Percentiles rank a stretch among this genome's conserved stretches.
Conservation (phyloP, 2,888 invertebrate genomes). For the Carcina quercana region DNA sequence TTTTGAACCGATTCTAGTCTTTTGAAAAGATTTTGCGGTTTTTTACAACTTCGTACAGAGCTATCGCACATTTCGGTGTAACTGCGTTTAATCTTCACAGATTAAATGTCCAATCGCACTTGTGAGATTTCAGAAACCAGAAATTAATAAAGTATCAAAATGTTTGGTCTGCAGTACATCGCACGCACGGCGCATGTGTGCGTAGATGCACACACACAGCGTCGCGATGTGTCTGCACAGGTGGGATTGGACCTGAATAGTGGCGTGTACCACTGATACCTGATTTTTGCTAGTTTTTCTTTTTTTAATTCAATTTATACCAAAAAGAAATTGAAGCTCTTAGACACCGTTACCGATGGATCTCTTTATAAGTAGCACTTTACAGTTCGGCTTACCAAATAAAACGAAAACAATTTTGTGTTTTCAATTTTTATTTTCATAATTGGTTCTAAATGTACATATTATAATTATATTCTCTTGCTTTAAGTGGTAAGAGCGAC, state of each 20-base stretch:
- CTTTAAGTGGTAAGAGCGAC: conserved; percentile 33
- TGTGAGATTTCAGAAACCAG: too few relatives aligned
- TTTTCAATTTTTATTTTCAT: conserved; percentile 52
- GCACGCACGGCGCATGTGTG: too few relatives aligned
- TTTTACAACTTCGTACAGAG: background rate
- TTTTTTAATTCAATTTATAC: conserved; percentile 66
- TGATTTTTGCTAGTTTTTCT: conserved; percentile 53
- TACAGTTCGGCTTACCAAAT: conserved; percentile 60
- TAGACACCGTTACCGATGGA: conserved; percentile 71
- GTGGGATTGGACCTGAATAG: conserved; percentile 25
- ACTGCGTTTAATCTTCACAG: too few relatives aligned
- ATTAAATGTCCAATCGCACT: too few relatives aligned
- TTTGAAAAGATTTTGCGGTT: too few relatives aligned
- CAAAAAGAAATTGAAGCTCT: conserved; percentile 68
- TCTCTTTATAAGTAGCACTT: conserved; percentile 59
- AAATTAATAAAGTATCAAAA: too few relatives aligned
- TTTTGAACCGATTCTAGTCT: conserved; percentile 62
- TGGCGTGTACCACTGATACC: conserved; percentile 55
- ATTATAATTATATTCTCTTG: conserved; percentile 35
- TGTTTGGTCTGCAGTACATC: too few relatives aligned
- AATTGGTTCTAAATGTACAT: conserved; percentile 61
- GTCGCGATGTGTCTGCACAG: too few relatives aligned
- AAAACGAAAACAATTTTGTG: conserved; percentile 40
- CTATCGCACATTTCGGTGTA: too few relatives aligned
- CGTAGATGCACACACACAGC: too few relatives aligned